These are phyloP conservation scores for Lypha dubia DNA, from an alignment of 2,888 invertebrate species.

Conservation along the genomic window DNA sequence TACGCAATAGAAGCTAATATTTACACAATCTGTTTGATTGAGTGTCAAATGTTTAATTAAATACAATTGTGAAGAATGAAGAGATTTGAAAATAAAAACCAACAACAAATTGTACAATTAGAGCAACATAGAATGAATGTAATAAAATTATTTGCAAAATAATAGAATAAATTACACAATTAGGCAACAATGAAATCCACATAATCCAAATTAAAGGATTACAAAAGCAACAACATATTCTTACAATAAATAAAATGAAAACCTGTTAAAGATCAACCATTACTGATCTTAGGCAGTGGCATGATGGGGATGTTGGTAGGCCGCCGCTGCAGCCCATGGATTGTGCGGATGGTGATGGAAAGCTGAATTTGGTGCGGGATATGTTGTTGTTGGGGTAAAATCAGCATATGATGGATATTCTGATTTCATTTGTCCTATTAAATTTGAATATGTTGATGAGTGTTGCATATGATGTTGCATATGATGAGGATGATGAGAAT, in stretches of 20 bases:
- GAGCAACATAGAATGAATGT: slow-evolving; percentile 35
- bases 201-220: slow-evolving; percentile 10
- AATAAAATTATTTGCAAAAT: slow-evolving; percentile 27
- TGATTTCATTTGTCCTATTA: slow-evolving; percentile 78
- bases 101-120: slow-evolving; percentile 58
- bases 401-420: slow-evolving; percentile 79
- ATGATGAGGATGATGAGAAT: slow-evolving; percentile 47
- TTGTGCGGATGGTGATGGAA: slow-evolving; percentile 76
- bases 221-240: slow-evolving; percentile 10
- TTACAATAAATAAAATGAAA: slow-evolving; percentile 9
- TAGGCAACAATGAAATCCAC: slow-evolving; percentile 63
- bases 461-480: slow-evolving; percentile 60
- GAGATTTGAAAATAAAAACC: slow-evolving; percentile 29
- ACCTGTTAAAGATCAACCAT: slow-evolving; percentile 40
- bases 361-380: slow-evolving; percentile 73
- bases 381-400: slow-evolving; percentile 75
- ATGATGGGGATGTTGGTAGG: slow-evolving; percentile 78
- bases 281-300: slow-evolving; percentile 75
- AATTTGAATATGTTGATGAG: slow-evolving; percentile 73
- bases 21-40: slow-evolving; percentile 33
- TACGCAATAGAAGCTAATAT: slow-evolving; percentile 50
- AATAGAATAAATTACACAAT: slow-evolving; percentile 40
- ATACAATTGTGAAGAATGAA: slow-evolving; percentile 3
- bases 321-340: slow-evolving; percentile 79
- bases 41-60: slow-evolving; percentile 25